Percentiles rank a stretch among this genome's conserved stretches.
Conservation (phyloP, 2,888 invertebrate species). For the Allygus modestus region DNA sequence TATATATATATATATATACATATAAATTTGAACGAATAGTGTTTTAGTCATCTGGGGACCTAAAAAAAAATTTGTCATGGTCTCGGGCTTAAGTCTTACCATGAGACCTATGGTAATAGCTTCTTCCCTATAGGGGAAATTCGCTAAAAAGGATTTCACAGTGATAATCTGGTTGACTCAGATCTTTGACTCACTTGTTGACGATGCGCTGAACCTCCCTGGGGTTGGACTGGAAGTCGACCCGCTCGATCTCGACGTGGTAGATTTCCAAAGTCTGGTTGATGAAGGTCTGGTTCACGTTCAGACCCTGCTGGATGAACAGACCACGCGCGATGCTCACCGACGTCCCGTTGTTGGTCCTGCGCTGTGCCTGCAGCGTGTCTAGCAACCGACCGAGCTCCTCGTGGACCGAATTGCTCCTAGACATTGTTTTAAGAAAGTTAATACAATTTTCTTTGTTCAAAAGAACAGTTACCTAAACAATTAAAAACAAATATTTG, state of each 20-base stretch:
- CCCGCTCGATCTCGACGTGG: constrained; percentile 65
- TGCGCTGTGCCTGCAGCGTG: constrained; percentile 47
- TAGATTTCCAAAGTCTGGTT: constrained; percentile 66
- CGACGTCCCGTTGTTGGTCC: constrained; percentile 51
- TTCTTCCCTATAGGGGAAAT: no score
- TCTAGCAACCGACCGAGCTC: constrained; percentile 65
- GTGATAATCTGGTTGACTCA: no score
- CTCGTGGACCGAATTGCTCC: constrained; percentile 61
- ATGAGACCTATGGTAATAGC: no score
- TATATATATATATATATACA: no score
- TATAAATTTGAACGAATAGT: no score
- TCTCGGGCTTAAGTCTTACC: no score
- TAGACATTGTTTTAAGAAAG: not conserved
- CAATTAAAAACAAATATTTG: no score
- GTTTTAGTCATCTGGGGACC: no score
- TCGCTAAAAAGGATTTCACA: no score
- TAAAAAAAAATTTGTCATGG: no score
- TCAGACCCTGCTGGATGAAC: constrained; percentile 67
- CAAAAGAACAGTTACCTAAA: no score
- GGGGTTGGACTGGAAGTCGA: constrained; percentile 67
- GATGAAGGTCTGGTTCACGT: constrained; percentile 64
- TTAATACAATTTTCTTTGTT: no score
- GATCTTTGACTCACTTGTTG: constrained; percentile 70
- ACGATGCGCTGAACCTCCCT: constrained; percentile 64
- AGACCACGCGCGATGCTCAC: constrained; percentile 68